Percentiles rank a stretch among this genome's conserved stretches.
Conservation (phyloP, 2,113 vertebrate genomes). For the Erythrocebus patas region DNA sequence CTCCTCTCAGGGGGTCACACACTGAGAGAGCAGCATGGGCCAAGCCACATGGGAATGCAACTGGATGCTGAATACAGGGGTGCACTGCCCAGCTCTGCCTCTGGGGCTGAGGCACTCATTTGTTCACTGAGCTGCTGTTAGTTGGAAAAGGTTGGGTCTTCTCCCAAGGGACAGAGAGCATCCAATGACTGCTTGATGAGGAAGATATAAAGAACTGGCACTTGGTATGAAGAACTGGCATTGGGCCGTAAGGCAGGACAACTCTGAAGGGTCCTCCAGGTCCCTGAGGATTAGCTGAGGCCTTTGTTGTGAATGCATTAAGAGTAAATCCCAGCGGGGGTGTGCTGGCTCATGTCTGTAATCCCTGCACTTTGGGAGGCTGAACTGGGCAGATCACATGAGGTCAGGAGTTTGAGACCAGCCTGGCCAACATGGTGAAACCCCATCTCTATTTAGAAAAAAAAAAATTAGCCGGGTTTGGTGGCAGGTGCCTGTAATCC, state of each 20-base stretch:
- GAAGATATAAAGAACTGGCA: not conserved
- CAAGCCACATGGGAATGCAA: rapidly evolving
- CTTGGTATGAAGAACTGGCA: too few relatives aligned
- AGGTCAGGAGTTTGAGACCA: too few relatives aligned
- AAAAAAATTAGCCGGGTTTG: too few relatives aligned
- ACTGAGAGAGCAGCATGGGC: rapidly evolving
- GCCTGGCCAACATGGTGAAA: too few relatives aligned
- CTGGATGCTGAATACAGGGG: rapidly evolving
- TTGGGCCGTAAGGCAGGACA: not conserved
- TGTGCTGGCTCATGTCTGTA: too few relatives aligned
- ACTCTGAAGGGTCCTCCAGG: not conserved
- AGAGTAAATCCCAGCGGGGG: too few relatives aligned
- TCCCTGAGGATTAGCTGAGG: not conserved
- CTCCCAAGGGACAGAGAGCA: not conserved
- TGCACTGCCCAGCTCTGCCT: not conserved
- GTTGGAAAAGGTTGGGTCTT: not conserved
- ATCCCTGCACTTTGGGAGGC: too few relatives aligned
- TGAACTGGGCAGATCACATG: too few relatives aligned
- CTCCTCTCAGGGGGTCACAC: too few relatives aligned
- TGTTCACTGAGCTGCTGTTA: not conserved
- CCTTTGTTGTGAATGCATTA: not conserved
- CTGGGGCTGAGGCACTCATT: not conserved
- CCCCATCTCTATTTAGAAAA: too few relatives aligned
- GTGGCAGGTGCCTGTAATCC: too few relatives aligned
- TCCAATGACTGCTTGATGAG: not conserved